Evolutionary conservation across 1,140 invertebrate genomes (phyloP).

Genomic region (Acromyrmex heyeri): DNA sequence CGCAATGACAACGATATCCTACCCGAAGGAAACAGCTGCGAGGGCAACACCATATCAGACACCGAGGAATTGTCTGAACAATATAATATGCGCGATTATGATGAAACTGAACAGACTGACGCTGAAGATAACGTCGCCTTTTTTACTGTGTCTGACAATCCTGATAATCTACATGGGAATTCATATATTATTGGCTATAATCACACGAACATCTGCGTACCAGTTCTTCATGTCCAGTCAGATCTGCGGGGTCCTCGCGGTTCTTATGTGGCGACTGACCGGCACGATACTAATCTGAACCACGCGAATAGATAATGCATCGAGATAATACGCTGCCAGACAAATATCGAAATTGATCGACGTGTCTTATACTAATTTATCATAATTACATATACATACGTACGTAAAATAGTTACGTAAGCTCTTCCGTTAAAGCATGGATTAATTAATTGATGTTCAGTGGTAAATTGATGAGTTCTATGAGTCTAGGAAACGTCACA

Average conservation of each 20-base stretch:
- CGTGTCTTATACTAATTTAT: constrained; percentile 30
- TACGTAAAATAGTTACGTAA: not conserved
- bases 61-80: not conserved
- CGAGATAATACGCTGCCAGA: constrained; percentile 17
- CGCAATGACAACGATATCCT: not conserved
- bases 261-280: constrained; percentile 71
- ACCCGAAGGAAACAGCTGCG: not conserved
- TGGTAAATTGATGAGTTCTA: constrained; percentile 20
- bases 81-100: not conserved
- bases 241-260: constrained; percentile 80
- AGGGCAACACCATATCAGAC: not conserved
- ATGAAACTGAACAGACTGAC: not conserved
- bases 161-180: constrained; percentile 42
- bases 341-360: constrained; percentile 39
- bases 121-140: not conserved
- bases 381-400: constrained; percentile 26
- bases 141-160: not conserved
- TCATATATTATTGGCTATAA: constrained; percentile 68
- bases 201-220: constrained; percentile 76
- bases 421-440: not conserved
- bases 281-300: constrained; percentile 54
- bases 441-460: constrained; percentile 38
- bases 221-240: constrained; percentile 79
- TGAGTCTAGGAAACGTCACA: not conserved
- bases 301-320: constrained; percentile 21